phyloP scores from a whole-genome alignment of 2,888 invertebrate genomes.

The Drosophila maculinotata region DNA sequence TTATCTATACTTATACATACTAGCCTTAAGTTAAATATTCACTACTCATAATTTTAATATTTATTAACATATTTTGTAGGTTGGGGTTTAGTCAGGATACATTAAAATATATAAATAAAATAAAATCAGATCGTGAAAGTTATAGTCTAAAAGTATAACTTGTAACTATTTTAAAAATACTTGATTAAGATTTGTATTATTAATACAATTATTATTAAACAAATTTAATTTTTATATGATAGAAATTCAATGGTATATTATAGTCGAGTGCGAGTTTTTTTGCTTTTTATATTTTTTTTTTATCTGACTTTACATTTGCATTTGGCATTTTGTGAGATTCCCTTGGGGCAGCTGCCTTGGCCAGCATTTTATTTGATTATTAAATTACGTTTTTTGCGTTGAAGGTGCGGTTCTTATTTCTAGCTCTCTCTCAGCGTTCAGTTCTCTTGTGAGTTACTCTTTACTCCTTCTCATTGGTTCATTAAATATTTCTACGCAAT shows the following conservation, averaged over 20 bases:
- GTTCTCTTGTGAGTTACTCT: conserved; percentile 17
- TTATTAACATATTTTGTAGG: no score
- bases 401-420: conserved; percentile 20
- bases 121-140: no score
- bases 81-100: no score
- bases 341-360: conserved; percentile 61
- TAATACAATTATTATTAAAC: no score
- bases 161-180: no score
- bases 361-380: conserved; percentile 75
- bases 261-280: no score
- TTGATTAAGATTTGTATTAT: no score
- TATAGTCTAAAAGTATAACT: no score
- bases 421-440: not conserved
- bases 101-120: no score
- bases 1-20: no score
- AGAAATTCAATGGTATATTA: not conserved
- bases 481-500: conserved; percentile 72
- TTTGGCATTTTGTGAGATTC: conserved; percentile 33
- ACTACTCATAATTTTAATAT: no score
- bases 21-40: no score
- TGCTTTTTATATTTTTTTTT: conserved; percentile 25
- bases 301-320: conserved; percentile 52
- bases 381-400: conserved; percentile 69
- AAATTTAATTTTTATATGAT: not conserved
- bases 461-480: conserved; percentile 36